phyloP scores from a whole-genome alignment of 2,113 vertebrate genomes.

The Pseudorhombus dupliciocellatus region DNA sequence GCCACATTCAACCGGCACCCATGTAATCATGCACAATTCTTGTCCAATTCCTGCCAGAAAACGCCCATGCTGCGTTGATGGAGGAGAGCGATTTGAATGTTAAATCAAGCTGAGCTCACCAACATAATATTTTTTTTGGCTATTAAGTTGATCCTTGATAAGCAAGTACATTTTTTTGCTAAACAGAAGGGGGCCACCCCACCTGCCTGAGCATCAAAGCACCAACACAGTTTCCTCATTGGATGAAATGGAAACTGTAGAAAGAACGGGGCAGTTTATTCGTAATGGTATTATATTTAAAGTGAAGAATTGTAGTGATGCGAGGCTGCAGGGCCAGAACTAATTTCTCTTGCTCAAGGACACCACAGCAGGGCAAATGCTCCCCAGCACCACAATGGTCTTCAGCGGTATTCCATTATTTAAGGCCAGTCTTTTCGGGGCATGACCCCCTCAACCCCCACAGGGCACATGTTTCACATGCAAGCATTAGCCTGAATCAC shows the following conservation, averaged over 20 bases:
- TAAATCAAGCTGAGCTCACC: conserved; percentile 14
- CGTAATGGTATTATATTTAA: neutral
- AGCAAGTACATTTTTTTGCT: conserved; percentile 3
- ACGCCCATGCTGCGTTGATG: conserved; percentile 23
- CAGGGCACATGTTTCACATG: conserved; percentile 29
- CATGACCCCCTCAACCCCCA: conserved; percentile 15
- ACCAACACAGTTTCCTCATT: conserved; percentile 6
- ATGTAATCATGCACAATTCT: neutral
- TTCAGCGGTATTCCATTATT: conserved; percentile 20
- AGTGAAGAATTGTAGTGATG: neutral
- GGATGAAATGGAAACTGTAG: neutral
- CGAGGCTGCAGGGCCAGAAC: conserved; percentile 4
- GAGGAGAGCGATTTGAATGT: conserved; percentile 21
- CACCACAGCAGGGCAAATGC: conserved; percentile 31
- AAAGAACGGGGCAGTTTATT: conserved; percentile 15
- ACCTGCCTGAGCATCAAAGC: conserved; percentile 14
- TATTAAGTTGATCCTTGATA: conserved; percentile 14
- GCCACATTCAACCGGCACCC: conserved; percentile 12
- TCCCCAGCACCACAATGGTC: conserved; percentile 21
- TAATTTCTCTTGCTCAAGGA: conserved; percentile 42
- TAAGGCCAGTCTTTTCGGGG: conserved; percentile 20
- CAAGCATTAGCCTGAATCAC: conserved; percentile 30
- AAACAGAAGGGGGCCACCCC: neutral
- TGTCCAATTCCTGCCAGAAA: neutral
- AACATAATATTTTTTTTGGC: conserved; percentile 11